Evolutionary conservation across 2,797 vertebrate species (phyloP).

Genomic region (Pogoniulus pusillus): DNA sequence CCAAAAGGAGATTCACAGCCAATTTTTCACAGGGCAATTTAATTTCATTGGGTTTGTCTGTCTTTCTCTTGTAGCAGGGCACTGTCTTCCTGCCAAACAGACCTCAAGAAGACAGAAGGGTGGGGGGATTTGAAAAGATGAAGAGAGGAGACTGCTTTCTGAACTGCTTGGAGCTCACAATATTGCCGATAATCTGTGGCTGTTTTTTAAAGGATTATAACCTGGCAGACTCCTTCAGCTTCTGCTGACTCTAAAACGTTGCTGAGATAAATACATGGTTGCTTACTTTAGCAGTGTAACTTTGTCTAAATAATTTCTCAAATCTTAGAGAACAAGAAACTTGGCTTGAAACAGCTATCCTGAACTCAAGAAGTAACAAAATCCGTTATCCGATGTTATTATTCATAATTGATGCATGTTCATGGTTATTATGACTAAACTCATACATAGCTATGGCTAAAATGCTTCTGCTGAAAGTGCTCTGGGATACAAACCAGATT

Average conservation of each 20-base stretch:
- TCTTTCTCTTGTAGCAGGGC: background rate
- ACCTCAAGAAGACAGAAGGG: slow-evolving; percentile 26
- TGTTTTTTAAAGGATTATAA: slow-evolving; percentile 20
- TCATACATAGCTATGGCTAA: background rate
- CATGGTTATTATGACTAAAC: background rate
- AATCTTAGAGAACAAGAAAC: background rate
- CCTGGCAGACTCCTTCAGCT: background rate
- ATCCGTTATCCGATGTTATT: background rate
- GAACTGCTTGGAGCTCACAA: slow-evolving; percentile 21
- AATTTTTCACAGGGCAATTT: slow-evolving; percentile 16
- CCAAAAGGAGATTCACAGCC: background rate
- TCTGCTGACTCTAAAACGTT: slow-evolving; percentile 23
- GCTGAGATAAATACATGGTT: background rate
- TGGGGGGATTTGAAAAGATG: slow-evolving; percentile 7
- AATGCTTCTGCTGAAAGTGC: background rate
- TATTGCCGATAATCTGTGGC: background rate
- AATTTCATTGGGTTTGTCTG: background rate
- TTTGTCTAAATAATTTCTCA: slow-evolving; percentile 6
- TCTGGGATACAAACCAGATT: background rate
- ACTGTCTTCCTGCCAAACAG: background rate
- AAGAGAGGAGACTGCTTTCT: background rate
- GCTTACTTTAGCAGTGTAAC: slow-evolving; percentile 2
- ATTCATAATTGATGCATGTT: background rate
- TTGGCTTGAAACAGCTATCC: background rate
- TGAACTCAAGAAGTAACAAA: background rate